A percentile compares a stretch with the other conserved stretches of the same genome.
Evolutionary conservation across 2,113 vertebrate genomes (phyloP).

Genomic region (Syngnathus typhle): DNA sequence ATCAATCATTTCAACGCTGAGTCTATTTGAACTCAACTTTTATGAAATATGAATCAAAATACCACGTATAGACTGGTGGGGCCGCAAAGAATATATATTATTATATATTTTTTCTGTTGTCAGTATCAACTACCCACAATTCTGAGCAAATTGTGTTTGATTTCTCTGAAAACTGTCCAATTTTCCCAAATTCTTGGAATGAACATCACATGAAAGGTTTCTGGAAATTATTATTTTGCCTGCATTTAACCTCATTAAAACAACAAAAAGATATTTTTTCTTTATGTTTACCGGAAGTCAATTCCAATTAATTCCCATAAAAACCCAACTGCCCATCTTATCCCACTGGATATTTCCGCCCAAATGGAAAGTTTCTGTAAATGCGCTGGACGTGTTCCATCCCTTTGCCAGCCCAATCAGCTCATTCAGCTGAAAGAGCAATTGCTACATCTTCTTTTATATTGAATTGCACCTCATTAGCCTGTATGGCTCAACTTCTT

Average conservation of each 20-base stretch:
- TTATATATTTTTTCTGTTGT: not conserved
- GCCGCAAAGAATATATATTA: no score
- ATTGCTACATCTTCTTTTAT: slow-evolving; percentile 63
- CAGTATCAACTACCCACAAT: not conserved
- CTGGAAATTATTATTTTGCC: not conserved
- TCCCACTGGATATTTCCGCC: not conserved
- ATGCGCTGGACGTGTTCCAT: not conserved
- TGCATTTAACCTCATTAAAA: not conserved
- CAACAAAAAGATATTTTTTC: not conserved
- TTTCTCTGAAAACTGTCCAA: not conserved
- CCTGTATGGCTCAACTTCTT: slow-evolving; percentile 62
- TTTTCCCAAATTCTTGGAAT: not conserved
- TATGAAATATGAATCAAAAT: no score
- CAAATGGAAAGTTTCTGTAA: not conserved
- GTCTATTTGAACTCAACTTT: no score
- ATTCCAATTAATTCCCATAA: not conserved
- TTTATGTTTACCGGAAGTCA: not conserved
- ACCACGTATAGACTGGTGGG: no score
- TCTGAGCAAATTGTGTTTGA: not conserved
- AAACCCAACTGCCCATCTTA: not conserved
- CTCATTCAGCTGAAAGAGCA: slow-evolving; percentile 45
- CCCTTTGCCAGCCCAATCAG: not conserved
- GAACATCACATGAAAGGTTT: not conserved
- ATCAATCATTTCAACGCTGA: no score
- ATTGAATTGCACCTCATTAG: slow-evolving; percentile 69